Percentiles rank a stretch among this genome's conserved stretches.
Evolutionary conservation across 2,113 vertebrate genomes (phyloP).

Genomic region (Charadrius vociferus): DNA sequence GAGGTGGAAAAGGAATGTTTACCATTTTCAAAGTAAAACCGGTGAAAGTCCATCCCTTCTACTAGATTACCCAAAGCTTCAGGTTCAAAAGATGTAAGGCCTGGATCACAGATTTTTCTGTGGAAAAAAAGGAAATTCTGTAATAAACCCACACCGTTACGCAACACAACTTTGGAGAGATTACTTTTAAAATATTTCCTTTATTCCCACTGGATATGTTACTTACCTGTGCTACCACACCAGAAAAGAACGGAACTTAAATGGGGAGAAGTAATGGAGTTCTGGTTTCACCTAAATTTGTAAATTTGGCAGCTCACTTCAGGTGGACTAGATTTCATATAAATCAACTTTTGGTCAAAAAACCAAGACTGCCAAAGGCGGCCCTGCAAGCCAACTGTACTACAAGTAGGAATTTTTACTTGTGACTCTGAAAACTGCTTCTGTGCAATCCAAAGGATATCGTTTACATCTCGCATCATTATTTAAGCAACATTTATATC

Average conservation of each 20-base stretch:
- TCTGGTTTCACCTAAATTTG: neutral
- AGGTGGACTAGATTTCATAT: neutral
- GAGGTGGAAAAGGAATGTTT: neutral
- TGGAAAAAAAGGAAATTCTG: constrained; percentile 1
- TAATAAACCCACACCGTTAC: neutral
- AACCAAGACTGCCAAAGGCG: neutral
- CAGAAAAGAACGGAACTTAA: neutral
- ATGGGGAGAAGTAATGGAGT: neutral
- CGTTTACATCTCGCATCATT: neutral
- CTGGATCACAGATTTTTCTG: constrained; percentile 98
- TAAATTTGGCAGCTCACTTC: neutral
- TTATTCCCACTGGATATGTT: fast-evolving
- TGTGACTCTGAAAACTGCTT: neutral
- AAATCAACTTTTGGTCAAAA: neutral
- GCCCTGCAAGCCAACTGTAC: neutral
- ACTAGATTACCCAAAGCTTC: constrained; percentile 97
- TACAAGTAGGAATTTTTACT: neutral
- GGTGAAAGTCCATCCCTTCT: constrained; percentile 96
- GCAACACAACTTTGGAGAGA: neutral
- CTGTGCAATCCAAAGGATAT: neutral
- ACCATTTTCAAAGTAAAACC: constrained; percentile 99
- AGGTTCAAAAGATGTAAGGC: constrained; percentile 95
- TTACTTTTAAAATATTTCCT: neutral
- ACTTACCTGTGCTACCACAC: neutral
- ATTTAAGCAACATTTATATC: neutral